These are phyloP conservation scores for Pangasianodon gigas DNA, from an alignment of 2,113 vertebrate species.

Conservation along the genomic window DNA sequence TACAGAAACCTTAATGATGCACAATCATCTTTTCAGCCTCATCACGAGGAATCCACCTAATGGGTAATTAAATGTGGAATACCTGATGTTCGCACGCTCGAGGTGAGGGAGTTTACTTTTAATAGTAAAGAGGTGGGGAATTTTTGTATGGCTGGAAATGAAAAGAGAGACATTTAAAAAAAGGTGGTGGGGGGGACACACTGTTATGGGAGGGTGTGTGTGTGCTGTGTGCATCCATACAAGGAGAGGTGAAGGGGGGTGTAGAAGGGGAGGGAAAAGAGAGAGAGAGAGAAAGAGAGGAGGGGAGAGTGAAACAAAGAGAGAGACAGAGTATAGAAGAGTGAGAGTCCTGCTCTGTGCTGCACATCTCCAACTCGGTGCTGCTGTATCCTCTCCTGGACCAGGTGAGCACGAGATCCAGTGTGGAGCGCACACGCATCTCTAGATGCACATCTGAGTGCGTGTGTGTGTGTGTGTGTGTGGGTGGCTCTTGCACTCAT, in stretches of 20 bases:
- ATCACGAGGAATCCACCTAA: slow-evolving; percentile 42
- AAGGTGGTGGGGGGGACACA: background rate
- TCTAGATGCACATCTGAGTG: background rate
- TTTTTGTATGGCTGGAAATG: background rate
- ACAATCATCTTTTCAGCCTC: background rate
- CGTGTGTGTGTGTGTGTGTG: background rate
- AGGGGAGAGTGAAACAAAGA: slow-evolving; percentile 36
- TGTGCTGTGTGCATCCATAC: slow-evolving; percentile 72
- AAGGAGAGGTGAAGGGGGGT: slow-evolving; percentile 68
- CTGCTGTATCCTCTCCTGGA: slow-evolving; percentile 39
- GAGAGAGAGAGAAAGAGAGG: slow-evolving; percentile 46
- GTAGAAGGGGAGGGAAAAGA: slow-evolving; percentile 64
- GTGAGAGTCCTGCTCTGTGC: slow-evolving; percentile 39
- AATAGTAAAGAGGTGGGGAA: slow-evolving; percentile 41
- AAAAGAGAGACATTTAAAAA: background rate
- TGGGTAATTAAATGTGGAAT: slow-evolving; percentile 8
- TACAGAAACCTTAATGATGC: background rate
- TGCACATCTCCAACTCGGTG: slow-evolving; percentile 45
- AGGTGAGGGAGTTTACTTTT: slow-evolving; percentile 3
- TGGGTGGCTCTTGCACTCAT: slow-evolving; percentile 3
- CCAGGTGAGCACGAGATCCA: slow-evolving; percentile 45
- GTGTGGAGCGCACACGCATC: background rate
- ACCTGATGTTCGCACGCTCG: background rate
- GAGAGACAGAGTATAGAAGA: slow-evolving; percentile 63
- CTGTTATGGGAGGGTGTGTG: slow-evolving; percentile 41